These are phyloP conservation scores for Cirrhinus mrigala DNA, from an alignment of 2,797 vertebrate genomes.

Conservation along the genomic window DNA sequence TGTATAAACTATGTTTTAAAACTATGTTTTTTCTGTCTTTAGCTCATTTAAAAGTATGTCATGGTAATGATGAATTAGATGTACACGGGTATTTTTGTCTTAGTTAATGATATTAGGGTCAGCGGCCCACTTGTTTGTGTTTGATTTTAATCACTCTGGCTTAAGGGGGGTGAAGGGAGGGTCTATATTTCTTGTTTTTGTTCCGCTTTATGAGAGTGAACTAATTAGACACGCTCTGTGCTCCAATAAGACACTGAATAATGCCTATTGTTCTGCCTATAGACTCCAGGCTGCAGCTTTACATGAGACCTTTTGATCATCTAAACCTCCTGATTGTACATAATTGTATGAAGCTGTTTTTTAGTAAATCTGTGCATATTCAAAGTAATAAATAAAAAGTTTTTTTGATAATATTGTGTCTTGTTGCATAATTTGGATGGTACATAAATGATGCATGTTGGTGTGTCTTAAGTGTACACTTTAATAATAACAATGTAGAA, in stretches of 20 bases:
- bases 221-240: slow-evolving; percentile 32
- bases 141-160: slow-evolving; percentile 1
- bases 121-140: not conserved
- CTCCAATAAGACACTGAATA: slow-evolving; percentile 4
- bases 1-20: not conserved
- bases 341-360: not conserved
- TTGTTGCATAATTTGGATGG: not conserved
- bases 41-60: not conserved
- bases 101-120: slow-evolving; percentile 13
- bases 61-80: not conserved
- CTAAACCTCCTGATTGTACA: slow-evolving; percentile 11
- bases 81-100: not conserved
- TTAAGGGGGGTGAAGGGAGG: not conserved
- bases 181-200: slow-evolving; percentile 33
- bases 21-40: too few species aligned
- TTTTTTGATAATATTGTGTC: not conserved
- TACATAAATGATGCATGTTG: not conserved
- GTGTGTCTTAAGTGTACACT: not conserved
- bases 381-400: not conserved
- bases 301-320: slow-evolving; percentile 29
- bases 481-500: slow-evolving; percentile 51
- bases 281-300: slow-evolving; percentile 13
- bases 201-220: slow-evolving; percentile 21
- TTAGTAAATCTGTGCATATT: not conserved
- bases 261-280: slow-evolving; percentile 25